These are phyloP conservation scores for Stegophylla sp. DNA, from an alignment of 2,888 invertebrate genomes.

Conservation along the genomic window DNA sequence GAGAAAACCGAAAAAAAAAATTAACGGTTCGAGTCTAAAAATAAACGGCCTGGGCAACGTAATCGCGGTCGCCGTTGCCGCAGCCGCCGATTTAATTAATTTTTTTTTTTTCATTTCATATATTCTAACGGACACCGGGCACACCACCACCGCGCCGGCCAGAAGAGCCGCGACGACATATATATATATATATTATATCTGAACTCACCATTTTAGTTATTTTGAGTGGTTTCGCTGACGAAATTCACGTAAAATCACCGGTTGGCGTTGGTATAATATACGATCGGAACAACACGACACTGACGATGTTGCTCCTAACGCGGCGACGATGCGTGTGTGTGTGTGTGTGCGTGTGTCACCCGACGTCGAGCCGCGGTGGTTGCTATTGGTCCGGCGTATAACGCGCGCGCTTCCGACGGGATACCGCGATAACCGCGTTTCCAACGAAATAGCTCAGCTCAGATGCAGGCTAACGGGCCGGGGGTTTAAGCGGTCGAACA, in stretches of 20 bases:
- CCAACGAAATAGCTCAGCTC: constrained; percentile 1
- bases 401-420: constrained; percentile 50
- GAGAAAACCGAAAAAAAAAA: constrained; percentile 31
- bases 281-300: neutral
- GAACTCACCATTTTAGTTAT: constrained; percentile 38
- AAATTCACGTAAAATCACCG: constrained; percentile 10
- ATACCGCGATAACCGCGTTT: constrained; percentile 52
- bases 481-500: neutral
- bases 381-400: neutral
- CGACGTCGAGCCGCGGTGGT: neutral
- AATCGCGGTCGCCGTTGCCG: neutral
- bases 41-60: constrained; percentile 40
- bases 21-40: constrained; percentile 33
- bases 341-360: constrained; percentile 19
- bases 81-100: neutral
- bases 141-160: too few relatives aligned
- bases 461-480: too few relatives aligned
- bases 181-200: too few relatives aligned
- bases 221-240: neutral
- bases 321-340: constrained; percentile 24
- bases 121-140: neutral
- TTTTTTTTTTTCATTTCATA: neutral
- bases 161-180: too few relatives aligned
- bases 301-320: constrained; percentile 23
- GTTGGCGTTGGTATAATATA: neutral